Evolutionary conservation across 2,113 vertebrate genomes (phyloP), one percentile per base, ranked within the genome.

Genomic region (Gila orcuttii): DNA sequence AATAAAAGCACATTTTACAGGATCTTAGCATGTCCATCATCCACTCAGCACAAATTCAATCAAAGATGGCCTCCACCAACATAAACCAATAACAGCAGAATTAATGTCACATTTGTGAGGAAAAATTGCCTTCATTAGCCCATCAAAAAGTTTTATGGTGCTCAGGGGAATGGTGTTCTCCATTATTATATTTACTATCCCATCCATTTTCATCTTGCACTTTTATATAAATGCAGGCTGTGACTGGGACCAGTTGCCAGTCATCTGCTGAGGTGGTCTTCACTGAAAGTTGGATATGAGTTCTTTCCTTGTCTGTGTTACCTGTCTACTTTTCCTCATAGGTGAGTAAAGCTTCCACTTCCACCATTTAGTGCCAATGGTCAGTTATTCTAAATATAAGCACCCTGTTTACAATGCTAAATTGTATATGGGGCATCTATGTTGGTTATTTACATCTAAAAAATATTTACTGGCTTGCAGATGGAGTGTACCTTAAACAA

Each of bases 331-430:
- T 47, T 4, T 92, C 81, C 68, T 91, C 23, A 83, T 88, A 89
- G 93, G 93, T 93, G 85, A 91, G 91, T 80, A 59, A 75, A 73
- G 52, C 83, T 77, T 74, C 8, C 68, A 3, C 83, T 76, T 74
- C 8, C 71, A 3, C 42, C 42, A 42, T 57, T 21, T 55, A 28
- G 17, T 55, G 47, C 74, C 12, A 47, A 47, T 50, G 3, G 0
- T 28, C 5, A 50, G 12, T 75, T 47, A 12, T 45, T 74, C 8
- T 39, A 39, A 69, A 36, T 33, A n/a, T 47, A 15, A 74, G 9
- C 21, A 25, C 0, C 11, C 10, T 74, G 2, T 23, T n/a, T 74
- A 11, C 71, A 57, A 47, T 25, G 13, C 42, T 15, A 75, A 75
- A 57, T 3, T 21, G 4, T 2, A 39, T 59, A 2, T 81, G 6